Conservation (phyloP, 2,888 invertebrate species). For the Anodontia alba region DNA sequence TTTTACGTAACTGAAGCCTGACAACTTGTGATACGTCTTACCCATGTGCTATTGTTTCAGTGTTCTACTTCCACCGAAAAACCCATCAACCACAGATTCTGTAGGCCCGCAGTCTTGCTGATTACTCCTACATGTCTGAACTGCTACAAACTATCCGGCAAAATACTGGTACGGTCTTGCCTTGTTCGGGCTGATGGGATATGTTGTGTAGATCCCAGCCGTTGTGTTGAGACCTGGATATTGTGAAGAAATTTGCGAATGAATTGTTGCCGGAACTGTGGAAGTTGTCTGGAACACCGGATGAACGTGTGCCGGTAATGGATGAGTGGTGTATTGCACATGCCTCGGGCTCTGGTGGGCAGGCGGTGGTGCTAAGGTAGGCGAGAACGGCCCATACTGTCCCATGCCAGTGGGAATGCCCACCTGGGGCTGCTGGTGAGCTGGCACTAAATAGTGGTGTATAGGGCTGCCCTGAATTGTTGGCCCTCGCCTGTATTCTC, state of each 20-base stretch:
- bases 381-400: slow-evolving; percentile 81
- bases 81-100: neutral
- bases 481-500: slow-evolving; percentile 87
- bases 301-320: slow-evolving; percentile 92
- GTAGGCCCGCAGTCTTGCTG: neutral
- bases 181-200: slow-evolving; percentile 90
- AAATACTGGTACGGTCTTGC: slow-evolving; percentile 87
- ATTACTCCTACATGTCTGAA: neutral
- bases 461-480: slow-evolving; percentile 77
- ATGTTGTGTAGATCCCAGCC: slow-evolving; percentile 88
- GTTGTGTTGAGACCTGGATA: slow-evolving; percentile 88
- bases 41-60: neutral
- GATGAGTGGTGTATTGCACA: slow-evolving; percentile 88
- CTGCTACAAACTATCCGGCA: slow-evolving; percentile 59
- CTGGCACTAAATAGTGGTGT: slow-evolving; percentile 83
- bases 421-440: slow-evolving; percentile 82
- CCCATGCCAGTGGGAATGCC: slow-evolving; percentile 76
- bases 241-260: slow-evolving; percentile 80
- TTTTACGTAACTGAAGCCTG: neutral
- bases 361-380: slow-evolving; percentile 90
- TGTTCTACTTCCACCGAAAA: neutral
- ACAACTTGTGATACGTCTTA: neutral
- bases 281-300: slow-evolving; percentile 80
- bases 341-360: slow-evolving; percentile 90
- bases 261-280: slow-evolving; percentile 69